A percentile compares a stretch with the other conserved stretches of the same genome.
Conservation (phyloP, 2,888 invertebrate genomes). For the Tachina lurida region DNA sequence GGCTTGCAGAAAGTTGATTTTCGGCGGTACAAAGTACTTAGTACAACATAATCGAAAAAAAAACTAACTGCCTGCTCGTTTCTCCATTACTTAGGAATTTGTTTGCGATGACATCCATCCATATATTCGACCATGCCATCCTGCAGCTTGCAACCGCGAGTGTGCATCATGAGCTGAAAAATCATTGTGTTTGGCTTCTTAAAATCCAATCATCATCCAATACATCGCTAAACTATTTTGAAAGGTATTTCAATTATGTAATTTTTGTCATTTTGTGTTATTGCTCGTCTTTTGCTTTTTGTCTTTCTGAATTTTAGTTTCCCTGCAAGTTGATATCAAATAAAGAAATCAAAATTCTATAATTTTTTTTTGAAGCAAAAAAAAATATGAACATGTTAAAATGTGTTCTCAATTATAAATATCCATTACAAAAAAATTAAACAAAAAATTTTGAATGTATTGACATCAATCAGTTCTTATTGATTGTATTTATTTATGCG, state of each 20-base stretch:
- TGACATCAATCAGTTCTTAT: neutral
- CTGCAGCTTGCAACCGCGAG: neutral
- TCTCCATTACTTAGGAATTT: constrained; percentile 61
- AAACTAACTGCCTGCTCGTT: constrained; percentile 21
- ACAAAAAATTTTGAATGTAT: constrained; percentile 25
- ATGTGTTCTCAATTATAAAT: constrained; percentile 57
- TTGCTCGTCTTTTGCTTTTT: constrained; percentile 12
- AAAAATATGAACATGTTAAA: constrained; percentile 42
- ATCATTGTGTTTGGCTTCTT: constrained; percentile 24
- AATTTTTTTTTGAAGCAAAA: constrained; percentile 27
- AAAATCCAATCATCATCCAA: constrained; percentile 46
- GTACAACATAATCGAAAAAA: constrained; percentile 11
- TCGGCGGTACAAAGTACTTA: constrained; percentile 13
- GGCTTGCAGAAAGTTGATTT: constrained; percentile 32
- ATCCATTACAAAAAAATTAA: constrained; percentile 51
- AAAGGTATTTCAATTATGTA: constrained; percentile 47
- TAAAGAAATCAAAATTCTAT: constrained; percentile 67
- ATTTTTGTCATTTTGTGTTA: constrained; percentile 39
- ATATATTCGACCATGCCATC: constrained; percentile 13
- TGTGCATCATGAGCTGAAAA: constrained; percentile 5
- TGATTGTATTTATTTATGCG: neutral
- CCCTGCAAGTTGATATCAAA: constrained; percentile 60
- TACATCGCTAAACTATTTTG: constrained; percentile 61
- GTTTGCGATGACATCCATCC: constrained; percentile 51
- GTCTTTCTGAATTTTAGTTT: neutral